Evolutionary conservation across 2,113 vertebrate species (phyloP), one percentile per base, ranked within the genome.

Genomic region (Arizona elegans): DNA sequence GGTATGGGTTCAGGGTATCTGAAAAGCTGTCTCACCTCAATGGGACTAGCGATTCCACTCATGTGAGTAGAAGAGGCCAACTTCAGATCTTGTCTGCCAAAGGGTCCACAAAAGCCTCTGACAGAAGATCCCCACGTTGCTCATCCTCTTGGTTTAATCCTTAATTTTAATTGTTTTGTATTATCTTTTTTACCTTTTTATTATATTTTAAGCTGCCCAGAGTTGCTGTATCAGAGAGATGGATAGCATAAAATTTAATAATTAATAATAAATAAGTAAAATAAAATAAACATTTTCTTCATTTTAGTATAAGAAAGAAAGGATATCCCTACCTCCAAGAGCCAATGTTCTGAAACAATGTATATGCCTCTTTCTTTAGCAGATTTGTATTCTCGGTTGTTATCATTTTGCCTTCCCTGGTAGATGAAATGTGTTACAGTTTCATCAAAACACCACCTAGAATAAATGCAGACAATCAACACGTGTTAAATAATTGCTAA

Each of bases 381-480:
- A 29, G 98, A 98, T 96, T 96, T 98, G 97, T 99, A 99, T 93
- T 99, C 99, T 50, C 98, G 98, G 87, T 97, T 99, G 96, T 90
- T 98, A 97, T 99, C 99, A 87, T 99, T 98, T 62, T 98, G 98
- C n/a, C 98, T 98, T 38, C 99, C 99, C 91, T 99, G 99, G 96
- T 99, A 99, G 96, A 99, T 98, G 97, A 98, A 99, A 96, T 99
- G 99, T 3, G 99, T 99, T 94, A 99, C 99, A 3, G 98, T 98
- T 94, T 99, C 98, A 95, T 99, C 99, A 97, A 98, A 99, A 53
- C 97, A 98, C 99, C 99, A 99, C 91, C 99, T 99, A 92, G 86
- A 94, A 95, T 91, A 95, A 89, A 96, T 33, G 90, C 92, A 95
- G 90, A 0, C 0, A 62, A 95, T 92, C 24, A 90, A 59, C 21